A percentile compares a stretch with the other conserved stretches of the same genome.
These are phyloP conservation scores for Drosophila engyochracea DNA, from an alignment of 2,888 invertebrate species.

Conservation along the genomic window DNA sequence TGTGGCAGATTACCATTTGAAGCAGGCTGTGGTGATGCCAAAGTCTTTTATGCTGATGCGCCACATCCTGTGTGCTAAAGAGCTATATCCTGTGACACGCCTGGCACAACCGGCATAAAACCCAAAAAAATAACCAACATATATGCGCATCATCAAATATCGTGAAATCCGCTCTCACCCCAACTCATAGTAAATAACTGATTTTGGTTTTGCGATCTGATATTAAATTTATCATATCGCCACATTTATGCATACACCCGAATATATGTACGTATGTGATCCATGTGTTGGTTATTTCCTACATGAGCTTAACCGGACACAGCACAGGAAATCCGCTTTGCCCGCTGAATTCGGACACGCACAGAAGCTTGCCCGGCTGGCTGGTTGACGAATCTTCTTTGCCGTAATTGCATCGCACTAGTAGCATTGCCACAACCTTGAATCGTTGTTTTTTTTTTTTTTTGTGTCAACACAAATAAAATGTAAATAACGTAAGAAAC, in stretches of 20 bases:
- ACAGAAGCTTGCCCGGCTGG: slow-evolving; percentile 22
- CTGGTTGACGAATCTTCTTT: slow-evolving; percentile 21
- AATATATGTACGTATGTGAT: not conserved
- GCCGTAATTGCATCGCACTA: slow-evolving; percentile 60
- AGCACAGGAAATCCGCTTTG: slow-evolving; percentile 44
- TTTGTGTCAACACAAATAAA: slow-evolving; percentile 42
- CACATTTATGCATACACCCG: slow-evolving; percentile 18
- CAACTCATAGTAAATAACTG: slow-evolving; percentile 30
- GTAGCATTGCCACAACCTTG: slow-evolving; percentile 38
- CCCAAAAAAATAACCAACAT: slow-evolving; percentile 41
- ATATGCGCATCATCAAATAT: slow-evolving; percentile 42
- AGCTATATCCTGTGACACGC: slow-evolving; percentile 63
- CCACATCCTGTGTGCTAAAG: slow-evolving; percentile 61
- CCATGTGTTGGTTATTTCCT: slow-evolving; percentile 30
- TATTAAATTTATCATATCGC: slow-evolving; percentile 49
- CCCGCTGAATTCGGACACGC: slow-evolving; percentile 39
- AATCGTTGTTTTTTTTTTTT: slow-evolving; percentile 46
- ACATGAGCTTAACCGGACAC: slow-evolving; percentile 34
- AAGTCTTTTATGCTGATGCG: slow-evolving; percentile 39
- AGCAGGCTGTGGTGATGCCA: slow-evolving; percentile 1
- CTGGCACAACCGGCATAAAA: slow-evolving; percentile 43
- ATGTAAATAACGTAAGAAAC: slow-evolving; percentile 47
- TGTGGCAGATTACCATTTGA: slow-evolving; percentile 17
- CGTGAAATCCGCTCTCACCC: slow-evolving; percentile 31
- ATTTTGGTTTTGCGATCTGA: slow-evolving; percentile 45